phyloP scores from a whole-genome alignment of 2,113 vertebrate species.

The Oreochromis niloticus region DNA sequence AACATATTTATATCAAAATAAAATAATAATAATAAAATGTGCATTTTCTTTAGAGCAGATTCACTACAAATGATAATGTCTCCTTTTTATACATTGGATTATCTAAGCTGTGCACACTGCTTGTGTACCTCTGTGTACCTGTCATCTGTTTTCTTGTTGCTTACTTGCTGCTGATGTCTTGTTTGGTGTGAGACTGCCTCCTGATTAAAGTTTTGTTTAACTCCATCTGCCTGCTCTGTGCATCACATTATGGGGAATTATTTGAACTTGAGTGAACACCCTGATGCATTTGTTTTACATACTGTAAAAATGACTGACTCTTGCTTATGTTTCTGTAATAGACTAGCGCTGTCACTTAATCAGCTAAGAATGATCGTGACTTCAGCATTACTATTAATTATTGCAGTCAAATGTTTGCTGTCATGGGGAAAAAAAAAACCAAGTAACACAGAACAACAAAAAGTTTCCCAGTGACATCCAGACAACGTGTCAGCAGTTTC shows the following conservation, averaged over 20 bases:
- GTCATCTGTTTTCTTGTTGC: background rate
- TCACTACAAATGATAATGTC: background rate
- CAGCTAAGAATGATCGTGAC: background rate
- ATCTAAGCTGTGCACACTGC: background rate
- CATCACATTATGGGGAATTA: background rate
- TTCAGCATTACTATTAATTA: background rate
- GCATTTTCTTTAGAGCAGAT: background rate
- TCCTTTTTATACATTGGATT: background rate
- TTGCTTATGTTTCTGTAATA: background rate
- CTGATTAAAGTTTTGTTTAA: background rate
- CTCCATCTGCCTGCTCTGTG: background rate
- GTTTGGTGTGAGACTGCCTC: background rate
- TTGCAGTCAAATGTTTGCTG: background rate
- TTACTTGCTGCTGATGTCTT: background rate
- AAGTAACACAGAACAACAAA: background rate
- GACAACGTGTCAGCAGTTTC: conserved; percentile 20
- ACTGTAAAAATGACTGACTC: background rate
- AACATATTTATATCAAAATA: background rate
- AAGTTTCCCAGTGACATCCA: background rate
- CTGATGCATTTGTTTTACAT: background rate
- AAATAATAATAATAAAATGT: background rate
- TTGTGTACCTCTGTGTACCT: background rate
- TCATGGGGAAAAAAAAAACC: background rate
- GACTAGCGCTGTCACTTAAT: background rate
- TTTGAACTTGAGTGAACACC: background rate